phyloP scores from a whole-genome alignment of 2,888 invertebrate genomes.

The Tetranychus piercei region DNA sequence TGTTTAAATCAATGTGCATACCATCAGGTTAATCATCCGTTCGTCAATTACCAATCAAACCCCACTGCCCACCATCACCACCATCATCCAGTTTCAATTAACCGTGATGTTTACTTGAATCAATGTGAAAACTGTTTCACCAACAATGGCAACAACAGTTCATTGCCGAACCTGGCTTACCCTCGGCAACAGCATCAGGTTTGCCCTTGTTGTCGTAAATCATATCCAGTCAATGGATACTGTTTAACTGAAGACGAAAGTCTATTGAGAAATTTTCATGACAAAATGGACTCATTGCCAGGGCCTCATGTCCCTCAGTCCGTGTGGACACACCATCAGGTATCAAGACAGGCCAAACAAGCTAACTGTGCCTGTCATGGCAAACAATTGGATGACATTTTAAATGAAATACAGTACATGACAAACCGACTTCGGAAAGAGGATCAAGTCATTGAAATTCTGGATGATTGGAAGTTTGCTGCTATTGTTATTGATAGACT shows the following conservation, averaged over 20 bases:
- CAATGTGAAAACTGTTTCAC: background rate
- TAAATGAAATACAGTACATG: slow-evolving; percentile 81
- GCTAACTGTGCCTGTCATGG: slow-evolving; percentile 2
- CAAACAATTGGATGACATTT: slow-evolving; percentile 74
- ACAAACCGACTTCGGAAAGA: slow-evolving; percentile 84
- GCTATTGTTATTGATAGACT: slow-evolving; percentile 96
- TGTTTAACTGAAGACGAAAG: too few species aligned
- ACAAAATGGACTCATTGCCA: too few species aligned
- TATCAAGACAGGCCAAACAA: background rate
- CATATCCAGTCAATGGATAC: background rate
- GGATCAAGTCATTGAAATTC: slow-evolving; percentile 78
- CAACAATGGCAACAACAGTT: background rate
- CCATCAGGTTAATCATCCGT: background rate
- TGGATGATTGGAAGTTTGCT: slow-evolving; percentile 90
- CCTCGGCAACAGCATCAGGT: background rate
- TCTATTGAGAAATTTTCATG: too few species aligned
- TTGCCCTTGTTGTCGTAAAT: background rate
- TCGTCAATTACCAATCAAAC: background rate
- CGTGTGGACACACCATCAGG: too few species aligned
- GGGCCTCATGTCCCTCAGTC: too few species aligned
- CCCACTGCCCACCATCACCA: background rate
- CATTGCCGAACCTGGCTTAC: background rate
- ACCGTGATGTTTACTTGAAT: too few species aligned
- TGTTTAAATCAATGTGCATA: slow-evolving; percentile 2
- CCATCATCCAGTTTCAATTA: background rate